phyloP scores from a whole-genome alignment of 1,140 invertebrate genomes.

The Euura saliciscinereae region DNA sequence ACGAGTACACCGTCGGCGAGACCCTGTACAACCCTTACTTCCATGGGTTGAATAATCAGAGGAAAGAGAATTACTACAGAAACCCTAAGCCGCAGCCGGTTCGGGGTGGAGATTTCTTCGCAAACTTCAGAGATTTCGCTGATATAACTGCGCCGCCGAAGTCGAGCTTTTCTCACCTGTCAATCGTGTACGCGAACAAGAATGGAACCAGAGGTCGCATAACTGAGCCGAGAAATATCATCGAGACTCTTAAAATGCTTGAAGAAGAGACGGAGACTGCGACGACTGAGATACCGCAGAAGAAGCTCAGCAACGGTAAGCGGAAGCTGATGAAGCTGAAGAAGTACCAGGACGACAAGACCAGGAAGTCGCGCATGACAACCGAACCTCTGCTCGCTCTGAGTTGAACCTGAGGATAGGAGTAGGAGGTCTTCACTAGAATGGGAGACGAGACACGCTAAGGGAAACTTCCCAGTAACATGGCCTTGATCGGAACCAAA shows the following conservation, averaged over 20 bases:
- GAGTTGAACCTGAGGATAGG: conserved; percentile 59
- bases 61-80: conserved; percentile 63
- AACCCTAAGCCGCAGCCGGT: conserved; percentile 58
- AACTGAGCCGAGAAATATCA: conserved; percentile 77
- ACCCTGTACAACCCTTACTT: conserved; percentile 67
- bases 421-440: neutral
- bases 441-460: conserved; percentile 18
- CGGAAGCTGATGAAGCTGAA: conserved; percentile 72
- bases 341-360: conserved; percentile 62
- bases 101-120: conserved; percentile 65
- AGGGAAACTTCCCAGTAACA: conserved; percentile 42
- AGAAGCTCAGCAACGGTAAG: conserved; percentile 66
- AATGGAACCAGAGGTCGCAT: conserved; percentile 63
- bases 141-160: conserved; percentile 84
- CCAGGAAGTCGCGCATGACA: conserved; percentile 59
- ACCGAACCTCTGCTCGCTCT: conserved; percentile 71
- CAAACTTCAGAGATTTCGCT: conserved; percentile 87
- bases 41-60: conserved; percentile 71
- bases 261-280: conserved; percentile 64
- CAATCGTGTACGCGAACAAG: conserved; percentile 81
- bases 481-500: conserved; percentile 54
- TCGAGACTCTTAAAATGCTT: conserved; percentile 76
- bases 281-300: conserved; percentile 51
- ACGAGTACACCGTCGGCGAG: conserved; percentile 59
- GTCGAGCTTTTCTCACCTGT: conserved; percentile 80